Evolutionary conservation across 1,140 invertebrate genomes (phyloP).

Genomic region (Samia ricini): DNA sequence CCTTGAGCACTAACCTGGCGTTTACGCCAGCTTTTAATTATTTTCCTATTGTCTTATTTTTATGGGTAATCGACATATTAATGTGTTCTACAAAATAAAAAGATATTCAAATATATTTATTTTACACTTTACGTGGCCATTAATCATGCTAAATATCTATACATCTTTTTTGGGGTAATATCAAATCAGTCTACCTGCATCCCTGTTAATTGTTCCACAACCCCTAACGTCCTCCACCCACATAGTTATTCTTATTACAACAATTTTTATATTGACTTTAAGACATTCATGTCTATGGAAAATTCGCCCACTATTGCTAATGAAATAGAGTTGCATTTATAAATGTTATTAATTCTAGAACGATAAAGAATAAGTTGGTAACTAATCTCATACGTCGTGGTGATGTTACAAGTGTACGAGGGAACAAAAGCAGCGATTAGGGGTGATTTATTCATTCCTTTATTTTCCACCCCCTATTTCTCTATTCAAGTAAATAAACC

Average conservation of each 20-base stretch:
- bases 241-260: constrained; percentile 23
- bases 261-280: constrained; percentile 2
- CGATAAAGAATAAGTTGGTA: constrained; percentile 19
- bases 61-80: too few species aligned
- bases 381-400: constrained; percentile 36
- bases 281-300: neutral
- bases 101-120: too few species aligned
- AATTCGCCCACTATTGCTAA: neutral
- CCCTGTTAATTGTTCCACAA: constrained; percentile 65
- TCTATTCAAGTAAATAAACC: constrained; percentile 39
- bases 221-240: constrained; percentile 59
- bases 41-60: too few species aligned
- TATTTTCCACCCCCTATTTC: constrained; percentile 65
- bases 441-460: constrained; percentile 70
- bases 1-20: too few species aligned
- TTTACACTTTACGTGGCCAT: neutral
- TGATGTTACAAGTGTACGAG: constrained; percentile 66
- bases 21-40: too few species aligned
- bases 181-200: constrained; percentile 66
- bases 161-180: constrained; percentile 44
- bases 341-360: neutral
- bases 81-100: too few species aligned
- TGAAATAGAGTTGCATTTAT: constrained; percentile 18
- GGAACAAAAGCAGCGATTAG: constrained; percentile 64
- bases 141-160: constrained; percentile 49